Evolutionary conservation across 2,797 vertebrate species (phyloP).

Genomic region (Chelonia mydas): DNA sequence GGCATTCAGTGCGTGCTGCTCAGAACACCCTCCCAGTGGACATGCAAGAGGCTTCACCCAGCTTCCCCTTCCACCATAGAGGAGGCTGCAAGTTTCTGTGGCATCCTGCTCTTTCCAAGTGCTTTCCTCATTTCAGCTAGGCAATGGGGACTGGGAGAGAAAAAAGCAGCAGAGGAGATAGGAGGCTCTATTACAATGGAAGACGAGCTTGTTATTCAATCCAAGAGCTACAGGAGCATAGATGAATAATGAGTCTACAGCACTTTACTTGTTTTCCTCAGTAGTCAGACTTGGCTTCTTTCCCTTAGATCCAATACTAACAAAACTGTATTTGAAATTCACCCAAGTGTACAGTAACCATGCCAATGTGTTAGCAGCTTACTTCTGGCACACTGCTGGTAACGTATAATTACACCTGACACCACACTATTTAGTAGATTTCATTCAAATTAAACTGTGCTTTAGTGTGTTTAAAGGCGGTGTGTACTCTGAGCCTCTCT

Average conservation of each 20-base stretch:
- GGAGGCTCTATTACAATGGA: conserved; percentile 23
- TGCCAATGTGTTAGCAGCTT: conserved; percentile 72
- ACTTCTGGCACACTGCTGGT: conserved; percentile 71
- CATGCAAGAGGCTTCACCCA: background rate
- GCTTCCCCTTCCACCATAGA: background rate
- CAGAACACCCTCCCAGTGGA: background rate
- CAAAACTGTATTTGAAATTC: conserved; percentile 73
- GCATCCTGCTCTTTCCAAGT: background rate
- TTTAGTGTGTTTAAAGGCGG: background rate
- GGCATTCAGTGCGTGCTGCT: background rate
- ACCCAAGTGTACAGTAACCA: conserved; percentile 77
- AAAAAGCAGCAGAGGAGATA: conserved; percentile 22
- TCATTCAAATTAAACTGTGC: conserved; percentile 55
- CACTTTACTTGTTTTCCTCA: conserved; percentile 68
- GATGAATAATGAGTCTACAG: conserved; percentile 48
- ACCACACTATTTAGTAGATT: conserved; percentile 78
- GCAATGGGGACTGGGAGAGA: accelerated
- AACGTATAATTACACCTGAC: conserved; percentile 82
- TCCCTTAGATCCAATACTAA: conserved; percentile 74
- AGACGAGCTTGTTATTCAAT: conserved; percentile 49
- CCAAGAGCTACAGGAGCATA: conserved; percentile 48
- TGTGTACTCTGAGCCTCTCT: background rate
- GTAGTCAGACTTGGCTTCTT: conserved; percentile 76
- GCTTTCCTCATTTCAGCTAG: accelerated
- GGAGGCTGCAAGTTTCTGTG: background rate